These are phyloP conservation scores for Eidolon helvum DNA, from an alignment of 2,113 vertebrate species.

Conservation along the genomic window DNA sequence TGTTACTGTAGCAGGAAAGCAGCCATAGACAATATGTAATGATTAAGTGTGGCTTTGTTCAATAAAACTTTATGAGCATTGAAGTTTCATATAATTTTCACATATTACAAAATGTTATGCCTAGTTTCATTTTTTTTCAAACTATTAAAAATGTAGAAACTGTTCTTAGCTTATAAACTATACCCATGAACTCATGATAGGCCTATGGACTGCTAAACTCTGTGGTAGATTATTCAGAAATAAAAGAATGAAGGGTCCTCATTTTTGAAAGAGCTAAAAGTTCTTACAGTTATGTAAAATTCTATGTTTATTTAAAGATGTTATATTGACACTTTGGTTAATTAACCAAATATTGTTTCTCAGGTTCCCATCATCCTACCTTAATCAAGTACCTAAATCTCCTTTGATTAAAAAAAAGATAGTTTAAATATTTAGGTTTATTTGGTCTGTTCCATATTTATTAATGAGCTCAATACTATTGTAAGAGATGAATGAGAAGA, in stretches of 20 bases:
- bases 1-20: neutral
- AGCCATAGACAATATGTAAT: neutral
- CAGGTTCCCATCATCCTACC: neutral
- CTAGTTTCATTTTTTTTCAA: neutral
- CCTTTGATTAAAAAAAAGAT: neutral
- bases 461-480: neutral
- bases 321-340: neutral
- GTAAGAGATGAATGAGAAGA: neutral
- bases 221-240: neutral
- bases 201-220: neutral
- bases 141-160: neutral
- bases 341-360: neutral
- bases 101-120: neutral
- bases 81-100: neutral
- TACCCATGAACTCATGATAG: neutral
- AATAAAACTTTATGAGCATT: neutral
- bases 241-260: neutral
- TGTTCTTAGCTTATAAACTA: neutral
- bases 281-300: neutral
- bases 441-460: neutral
- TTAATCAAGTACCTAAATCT: neutral
- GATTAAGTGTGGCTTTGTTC: neutral
- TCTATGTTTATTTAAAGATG: constrained; percentile 3
- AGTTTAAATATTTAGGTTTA: neutral
- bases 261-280: constrained; percentile 18